Evolutionary conservation across 2,797 vertebrate genomes (phyloP).

Genomic region (Thunnus albacares): DNA sequence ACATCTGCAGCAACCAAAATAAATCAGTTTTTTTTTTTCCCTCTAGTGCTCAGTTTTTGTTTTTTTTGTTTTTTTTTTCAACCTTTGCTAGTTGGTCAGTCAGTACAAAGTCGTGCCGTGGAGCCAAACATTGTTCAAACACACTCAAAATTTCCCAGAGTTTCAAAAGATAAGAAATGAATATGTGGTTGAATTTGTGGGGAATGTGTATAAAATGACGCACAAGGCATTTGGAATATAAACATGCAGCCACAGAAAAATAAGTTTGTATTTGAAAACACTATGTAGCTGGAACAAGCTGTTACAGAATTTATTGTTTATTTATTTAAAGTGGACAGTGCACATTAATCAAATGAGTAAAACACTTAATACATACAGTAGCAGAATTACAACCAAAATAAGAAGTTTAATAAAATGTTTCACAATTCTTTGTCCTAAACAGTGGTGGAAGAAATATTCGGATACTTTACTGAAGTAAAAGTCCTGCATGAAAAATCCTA

Average conservation of each 20-base stretch:
- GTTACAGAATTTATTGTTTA: not conserved
- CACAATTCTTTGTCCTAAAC: too few relatives aligned
- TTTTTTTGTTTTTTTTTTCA: not conserved
- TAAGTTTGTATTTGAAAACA: not conserved
- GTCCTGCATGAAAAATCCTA: too few relatives aligned
- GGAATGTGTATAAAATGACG: not conserved
- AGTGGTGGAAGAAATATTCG: too few relatives aligned
- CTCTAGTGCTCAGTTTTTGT: too few relatives aligned
- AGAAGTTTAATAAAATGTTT: too few relatives aligned
- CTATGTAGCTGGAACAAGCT: not conserved
- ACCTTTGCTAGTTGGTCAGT: constrained; percentile 26
- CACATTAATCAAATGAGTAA: too few relatives aligned
- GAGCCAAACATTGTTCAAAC: constrained; percentile 1
- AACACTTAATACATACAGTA: too few relatives aligned
- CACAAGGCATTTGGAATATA: not conserved
- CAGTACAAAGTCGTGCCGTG: constrained; percentile 19
- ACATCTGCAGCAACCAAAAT: constrained; percentile 47
- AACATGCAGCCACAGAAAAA: not conserved
- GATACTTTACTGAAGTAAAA: too few relatives aligned
- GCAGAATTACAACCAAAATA: too few relatives aligned
- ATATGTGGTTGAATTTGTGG: not conserved
- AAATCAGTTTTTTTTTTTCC: not conserved
- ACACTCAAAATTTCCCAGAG: not conserved
- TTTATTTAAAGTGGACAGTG: too few relatives aligned
- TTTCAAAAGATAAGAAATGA: not conserved